Evolutionary conservation across 2,113 vertebrate species (phyloP).

Genomic region (Corvus hawaiiensis): DNA sequence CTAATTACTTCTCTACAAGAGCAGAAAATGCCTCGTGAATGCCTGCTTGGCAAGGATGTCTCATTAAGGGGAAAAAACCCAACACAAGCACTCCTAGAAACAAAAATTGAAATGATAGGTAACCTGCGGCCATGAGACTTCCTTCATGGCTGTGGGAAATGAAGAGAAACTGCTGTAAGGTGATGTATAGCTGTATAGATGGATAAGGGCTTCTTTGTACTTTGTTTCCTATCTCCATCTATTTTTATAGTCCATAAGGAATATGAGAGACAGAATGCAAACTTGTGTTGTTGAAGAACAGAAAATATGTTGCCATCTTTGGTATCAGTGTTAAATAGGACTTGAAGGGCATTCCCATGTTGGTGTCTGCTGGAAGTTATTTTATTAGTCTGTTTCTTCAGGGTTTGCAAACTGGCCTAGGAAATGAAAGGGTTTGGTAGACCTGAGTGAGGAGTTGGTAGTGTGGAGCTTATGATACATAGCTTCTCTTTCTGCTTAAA

Average conservation of each 20-base stretch:
- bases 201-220: background rate
- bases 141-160: conserved; percentile 71
- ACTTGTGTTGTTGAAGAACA: background rate
- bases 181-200: background rate
- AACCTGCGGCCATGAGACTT: conserved; percentile 73
- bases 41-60: conserved; percentile 78
- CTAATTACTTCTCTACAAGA: conserved; percentile 80
- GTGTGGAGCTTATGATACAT: background rate
- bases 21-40: conserved; percentile 78
- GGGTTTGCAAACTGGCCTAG: background rate
- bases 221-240: background rate
- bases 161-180: conserved; percentile 44
- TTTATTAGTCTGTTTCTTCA: background rate
- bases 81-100: conserved; percentile 71
- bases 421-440: background rate
- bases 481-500: background rate
- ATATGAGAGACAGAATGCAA: background rate
- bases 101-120: conserved; percentile 75
- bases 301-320: background rate
- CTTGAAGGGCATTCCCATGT: background rate
- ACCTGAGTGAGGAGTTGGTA: background rate
- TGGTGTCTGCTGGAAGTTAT: background rate
- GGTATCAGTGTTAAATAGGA: background rate
- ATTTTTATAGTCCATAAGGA: conserved; percentile 33
- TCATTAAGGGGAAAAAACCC: conserved; percentile 74